A percentile compares a stretch with the other conserved stretches of the same genome.
These are phyloP conservation scores for Enoplolaimus lenunculus DNA, from an alignment of 2,888 invertebrate species.

Conservation along the genomic window DNA sequence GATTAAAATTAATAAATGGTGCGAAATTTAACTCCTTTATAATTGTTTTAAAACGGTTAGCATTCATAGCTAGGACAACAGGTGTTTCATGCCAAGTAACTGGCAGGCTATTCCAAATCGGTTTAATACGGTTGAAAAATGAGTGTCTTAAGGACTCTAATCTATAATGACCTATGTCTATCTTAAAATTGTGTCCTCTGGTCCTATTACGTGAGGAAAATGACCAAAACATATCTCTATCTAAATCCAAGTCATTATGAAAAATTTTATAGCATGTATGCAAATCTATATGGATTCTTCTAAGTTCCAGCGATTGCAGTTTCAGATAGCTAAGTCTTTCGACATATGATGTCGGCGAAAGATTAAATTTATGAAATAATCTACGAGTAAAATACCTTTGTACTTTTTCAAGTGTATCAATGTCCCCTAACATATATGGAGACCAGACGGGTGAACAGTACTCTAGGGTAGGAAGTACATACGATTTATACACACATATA, in stretches of 20 bases:
- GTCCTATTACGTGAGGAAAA: not conserved
- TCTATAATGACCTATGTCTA: slow-evolving; percentile 1
- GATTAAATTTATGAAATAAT: slow-evolving; percentile 1
- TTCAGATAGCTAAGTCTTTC: not conserved
- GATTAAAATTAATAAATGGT: not conserved
- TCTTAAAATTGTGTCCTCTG: not conserved
- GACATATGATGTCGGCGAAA: not conserved
- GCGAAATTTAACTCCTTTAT: not conserved
- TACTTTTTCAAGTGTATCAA: slow-evolving; percentile 1
- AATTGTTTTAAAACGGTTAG: not conserved
- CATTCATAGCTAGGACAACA: not conserved
- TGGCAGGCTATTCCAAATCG: not conserved
- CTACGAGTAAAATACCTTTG: not conserved
- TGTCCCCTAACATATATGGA: not conserved
- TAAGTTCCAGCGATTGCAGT: not conserved
- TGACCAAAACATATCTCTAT: not conserved
- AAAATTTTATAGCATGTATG: not conserved
- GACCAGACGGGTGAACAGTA: not conserved
- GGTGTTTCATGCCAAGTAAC: not conserved
- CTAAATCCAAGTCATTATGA: not conserved
- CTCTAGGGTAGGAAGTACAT: not conserved
- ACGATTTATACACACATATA: slow-evolving; percentile 1
- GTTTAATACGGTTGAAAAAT: not conserved
- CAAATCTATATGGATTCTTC: not conserved
- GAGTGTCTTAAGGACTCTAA: not conserved